Base-by-base conservation (phyloP, 2,113 vertebrate genomes). In the Coreoperca whiteheadi region DNA sequence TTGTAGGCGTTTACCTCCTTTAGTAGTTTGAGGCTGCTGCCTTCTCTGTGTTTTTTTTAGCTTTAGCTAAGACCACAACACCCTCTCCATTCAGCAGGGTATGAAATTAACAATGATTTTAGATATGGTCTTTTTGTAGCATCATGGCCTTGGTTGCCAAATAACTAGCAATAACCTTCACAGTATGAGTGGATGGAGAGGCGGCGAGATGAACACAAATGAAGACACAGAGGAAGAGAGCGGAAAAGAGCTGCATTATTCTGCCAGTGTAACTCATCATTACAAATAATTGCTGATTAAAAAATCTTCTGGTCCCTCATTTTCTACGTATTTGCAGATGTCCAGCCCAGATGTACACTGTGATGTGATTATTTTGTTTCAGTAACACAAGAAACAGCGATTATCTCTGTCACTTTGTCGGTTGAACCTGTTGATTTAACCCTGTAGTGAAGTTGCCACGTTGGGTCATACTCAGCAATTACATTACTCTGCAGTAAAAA, bases 351-450 rank as follows among this genome's bases (percentile, higher is more conserved):
- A 20, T 28, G 9, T 54, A n/a, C 39, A 23, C 25, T 10, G 16
- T 14, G 34, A 63, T 61, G n/a, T 21, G 57, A 54, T 30, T 2
- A 57, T 23, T 46, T 25, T 48, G 21, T 65, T n/a, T 28, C 41
- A 50, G 34, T 10, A 56, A 54, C 25, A 79, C 20, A 43, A 41
- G 8, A 28, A 61, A 25, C 2, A n/a, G 73, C 20, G 48, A 16
- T 68, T 57, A 25, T 67, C 4, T 60, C 54, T 46, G 10, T 74
- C 50, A 60, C 8, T 43, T 2, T 72, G 7, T 30, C n/a, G 34
- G 2, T 81, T 74, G 6, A 93, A 94, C 89, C 83, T 95, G 90
- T 94, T 95, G 82, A 87, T 88, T 51, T 75, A 43, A 88, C 66
- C 51, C 90, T 37, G 48, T 43, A 65, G 72, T 88, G 74, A 82